Evolutionary conservation across 2,888 invertebrate species (phyloP).

Genomic region (Leptinotarsa juncta): DNA sequence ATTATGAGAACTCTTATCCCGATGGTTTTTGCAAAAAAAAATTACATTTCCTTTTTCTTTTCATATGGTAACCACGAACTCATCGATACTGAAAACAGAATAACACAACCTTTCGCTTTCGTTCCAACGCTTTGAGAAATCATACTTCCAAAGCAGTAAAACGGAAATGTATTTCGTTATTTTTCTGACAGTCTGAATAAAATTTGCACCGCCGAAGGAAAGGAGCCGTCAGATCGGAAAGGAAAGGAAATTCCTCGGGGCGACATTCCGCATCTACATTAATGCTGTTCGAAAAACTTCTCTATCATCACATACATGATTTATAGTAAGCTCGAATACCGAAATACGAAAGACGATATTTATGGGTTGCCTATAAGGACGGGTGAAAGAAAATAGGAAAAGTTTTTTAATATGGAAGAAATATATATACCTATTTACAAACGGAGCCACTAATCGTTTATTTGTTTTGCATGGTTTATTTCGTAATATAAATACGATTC

Average conservation of each 20-base stretch:
- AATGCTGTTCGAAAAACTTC: conserved; percentile 51
- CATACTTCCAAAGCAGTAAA: conserved; percentile 19
- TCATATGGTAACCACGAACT: not conserved
- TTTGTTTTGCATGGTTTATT: conserved; percentile 35
- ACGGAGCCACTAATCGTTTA: conserved; percentile 37
- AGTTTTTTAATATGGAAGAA: conserved; percentile 44
- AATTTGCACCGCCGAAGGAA: conserved; percentile 30
- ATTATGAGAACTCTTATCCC: too few relatives aligned
- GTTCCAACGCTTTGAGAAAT: conserved; percentile 16
- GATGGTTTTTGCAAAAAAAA: too few relatives aligned
- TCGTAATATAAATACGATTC: conserved; percentile 2
- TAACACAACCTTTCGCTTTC: not conserved
- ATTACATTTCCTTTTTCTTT: too few relatives aligned
- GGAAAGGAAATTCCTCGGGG: conserved; percentile 45
- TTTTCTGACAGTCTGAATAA: conserved; percentile 31
- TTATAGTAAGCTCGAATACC: conserved; percentile 38
- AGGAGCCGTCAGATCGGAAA: conserved; percentile 24
- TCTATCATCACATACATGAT: conserved; percentile 48
- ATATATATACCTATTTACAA: conserved; percentile 38
- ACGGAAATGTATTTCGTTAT: conserved; percentile 27
- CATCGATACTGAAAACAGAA: conserved; percentile 2
- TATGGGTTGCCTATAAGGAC: conserved; percentile 40
- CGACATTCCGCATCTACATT: conserved; percentile 48
- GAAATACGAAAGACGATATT: conserved; percentile 36
- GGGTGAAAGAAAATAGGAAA: conserved; percentile 40